Percentiles rank a stretch among this genome's conserved stretches.
Conservation (phyloP, 2,888 invertebrate species). For the Temnothorax rugatulus region DNA sequence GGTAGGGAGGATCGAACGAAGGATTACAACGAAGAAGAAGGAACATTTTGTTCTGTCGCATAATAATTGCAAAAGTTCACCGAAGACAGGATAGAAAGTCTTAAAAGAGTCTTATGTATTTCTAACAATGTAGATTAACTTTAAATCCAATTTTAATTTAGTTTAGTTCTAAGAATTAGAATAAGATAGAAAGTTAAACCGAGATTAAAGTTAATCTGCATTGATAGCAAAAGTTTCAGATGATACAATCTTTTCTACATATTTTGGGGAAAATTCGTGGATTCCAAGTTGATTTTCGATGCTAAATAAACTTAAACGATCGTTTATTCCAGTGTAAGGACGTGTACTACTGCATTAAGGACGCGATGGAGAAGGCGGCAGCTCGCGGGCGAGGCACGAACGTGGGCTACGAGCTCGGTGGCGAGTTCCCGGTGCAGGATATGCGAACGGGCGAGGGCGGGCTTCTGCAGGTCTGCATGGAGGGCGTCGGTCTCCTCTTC, state of each 20-base stretch:
- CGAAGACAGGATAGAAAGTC: background rate
- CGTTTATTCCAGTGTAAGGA: slow-evolving; percentile 94
- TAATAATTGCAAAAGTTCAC: background rate
- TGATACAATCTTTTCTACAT: background rate
- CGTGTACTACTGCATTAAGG: slow-evolving; percentile 99
- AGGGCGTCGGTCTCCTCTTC: slow-evolving; percentile 99
- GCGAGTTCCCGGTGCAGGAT: slow-evolving; percentile 99
- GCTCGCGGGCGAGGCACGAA: slow-evolving; percentile 92
- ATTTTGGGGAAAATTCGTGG: background rate
- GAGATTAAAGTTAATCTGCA: background rate
- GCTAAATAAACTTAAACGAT: background rate
- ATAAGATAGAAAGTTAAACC: background rate
- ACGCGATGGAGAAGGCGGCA: slow-evolving; percentile 97
- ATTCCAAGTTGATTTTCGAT: background rate
- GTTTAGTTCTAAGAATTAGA: background rate
- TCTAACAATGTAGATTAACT: background rate
- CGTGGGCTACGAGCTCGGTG: slow-evolving; percentile 93
- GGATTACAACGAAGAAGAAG: background rate
- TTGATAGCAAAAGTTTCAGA: background rate
- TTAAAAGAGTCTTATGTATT: background rate
- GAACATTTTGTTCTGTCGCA: background rate
- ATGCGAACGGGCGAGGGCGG: slow-evolving; percentile 99
- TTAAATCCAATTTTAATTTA: background rate
- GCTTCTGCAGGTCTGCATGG: slow-evolving; percentile 99
- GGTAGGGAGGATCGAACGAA: slow-evolving; percentile 89